Base-by-base conservation (phyloP, 2,113 vertebrate species). In the Clarias magur region DNA sequence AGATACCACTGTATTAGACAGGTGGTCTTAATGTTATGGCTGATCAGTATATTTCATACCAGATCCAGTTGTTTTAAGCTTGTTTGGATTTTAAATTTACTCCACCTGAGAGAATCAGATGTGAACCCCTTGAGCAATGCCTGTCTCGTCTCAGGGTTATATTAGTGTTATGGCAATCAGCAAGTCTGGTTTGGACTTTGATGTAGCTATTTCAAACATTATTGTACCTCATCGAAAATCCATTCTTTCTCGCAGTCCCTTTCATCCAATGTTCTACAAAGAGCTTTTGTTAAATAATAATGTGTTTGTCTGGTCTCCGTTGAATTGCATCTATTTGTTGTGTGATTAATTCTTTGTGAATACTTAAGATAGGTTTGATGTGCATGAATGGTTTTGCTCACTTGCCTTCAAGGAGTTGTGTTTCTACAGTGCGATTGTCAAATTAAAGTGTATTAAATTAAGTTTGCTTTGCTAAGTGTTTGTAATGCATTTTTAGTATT, bases 141-240 rank as follows among this genome's bases (percentile, higher is more conserved):
- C 73, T 76, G 78, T 48, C 85, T 86, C 38, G 11, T 38, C 78
- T 90, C 85, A 76, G 85, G 78, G 85, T 90, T 88, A 84, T 86
- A 63, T 85, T 88, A 86, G 80, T 82, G 84, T 88, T 86, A 88
- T 54, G 30, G 81, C 81, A 87, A 88, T 88, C 82, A 15, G 78
- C 57, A 76, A 86, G 81, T 73, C 89, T 82, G 48, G 65, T 48
- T 59, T 84, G 38, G 63, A 48, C 85, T 88, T 90, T 88, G 89
- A 88, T 90, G 89, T 87, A 79, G 85, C 80, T 70, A 30, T 90
- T 79, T 87, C 30, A 73, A 88, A 86, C 78, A 63, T 81, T 86
- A 84, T 84, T 86, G 57, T 76, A 76, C 84, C 68, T 86, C 75
- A 59, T 80, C 19, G 15, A 53, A 84, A 86, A 84, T 88, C 65